Base-by-base conservation (phyloP, 1,140 invertebrate species). In the Drosophila azteca region DNA sequence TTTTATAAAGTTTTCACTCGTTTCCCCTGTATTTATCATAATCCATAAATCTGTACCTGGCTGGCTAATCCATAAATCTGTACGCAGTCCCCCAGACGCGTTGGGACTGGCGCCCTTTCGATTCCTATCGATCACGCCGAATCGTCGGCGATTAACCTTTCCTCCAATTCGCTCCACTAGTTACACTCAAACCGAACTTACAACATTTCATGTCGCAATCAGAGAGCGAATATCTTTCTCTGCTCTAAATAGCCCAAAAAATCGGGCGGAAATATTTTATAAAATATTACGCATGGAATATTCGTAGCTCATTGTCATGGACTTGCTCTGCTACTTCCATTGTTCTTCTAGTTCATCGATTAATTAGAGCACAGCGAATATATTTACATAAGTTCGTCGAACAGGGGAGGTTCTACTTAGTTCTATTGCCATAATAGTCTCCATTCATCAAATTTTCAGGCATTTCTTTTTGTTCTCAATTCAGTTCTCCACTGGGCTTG, bases 351-450 rank as follows among this genome's bases (percentile, higher is more conserved):
- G 17, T n/a, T n/a, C 45, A 43, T 20, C 9, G 9, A 63, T 46
- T 73, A 77, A 82, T 74, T 69, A 66, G 79, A 82, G 79, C 79
- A 73, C 45, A 82, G 52, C 60, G 68, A 59, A 8, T 57, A 41
- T n/a, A n/a, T n/a, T n/a, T n/a, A n/a, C n/a, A n/a, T 64, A 62
- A 61, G 17, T 31, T 62, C 61, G 15, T 11, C 17, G 5, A 17
- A 9, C 15, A 20, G 29, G 24, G 29, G 29, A 15, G n/a, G 20
- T 22, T 53, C 39, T 39, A 35, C 31, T 39, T 20, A 15, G 3
- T 22, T 35, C 9, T 13, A 13, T 26, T 13, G 13, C 20, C 8
- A 26, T n/a, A 2, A 39, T 3, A 5, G 1, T 39, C 35, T 39
- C 35, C 3, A 39, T 39, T 39, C 35, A 39, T 35, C 9, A 11